Conservation (phyloP, 2,113 vertebrate species). For the Limnothrissa miodon region DNA sequence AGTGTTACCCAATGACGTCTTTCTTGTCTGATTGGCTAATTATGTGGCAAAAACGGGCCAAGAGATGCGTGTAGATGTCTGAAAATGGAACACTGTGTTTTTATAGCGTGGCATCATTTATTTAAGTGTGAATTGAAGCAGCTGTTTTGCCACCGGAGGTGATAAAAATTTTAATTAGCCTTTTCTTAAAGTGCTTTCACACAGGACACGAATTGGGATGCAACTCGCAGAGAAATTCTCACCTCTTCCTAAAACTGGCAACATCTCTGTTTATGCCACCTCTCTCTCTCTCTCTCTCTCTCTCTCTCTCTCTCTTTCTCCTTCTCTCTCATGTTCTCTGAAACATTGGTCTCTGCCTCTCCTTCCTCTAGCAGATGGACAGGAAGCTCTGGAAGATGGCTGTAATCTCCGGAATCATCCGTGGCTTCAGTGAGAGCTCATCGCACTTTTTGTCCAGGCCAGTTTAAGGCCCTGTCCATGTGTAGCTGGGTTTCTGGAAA, state of each 20-base stretch:
- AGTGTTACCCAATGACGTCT: neutral
- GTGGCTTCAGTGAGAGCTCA: too few relatives aligned
- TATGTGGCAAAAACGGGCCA: neutral
- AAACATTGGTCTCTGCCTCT: neutral
- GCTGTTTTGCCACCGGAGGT: conserved; percentile 1
- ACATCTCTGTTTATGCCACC: neutral
- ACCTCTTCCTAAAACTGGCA: neutral
- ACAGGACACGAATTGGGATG: neutral
- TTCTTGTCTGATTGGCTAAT: neutral
- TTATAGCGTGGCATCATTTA: conserved; percentile 12
- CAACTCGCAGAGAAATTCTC: neutral
- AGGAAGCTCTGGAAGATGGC: neutral
- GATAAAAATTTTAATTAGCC: neutral
- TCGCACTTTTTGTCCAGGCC: too few relatives aligned
- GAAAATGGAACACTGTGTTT: conserved; percentile 10
- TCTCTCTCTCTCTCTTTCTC: neutral
- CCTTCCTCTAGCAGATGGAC: neutral
- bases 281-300: too few relatives aligned
- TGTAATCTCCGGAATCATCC: neutral
- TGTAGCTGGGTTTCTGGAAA: too few relatives aligned
- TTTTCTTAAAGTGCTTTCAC: neutral
- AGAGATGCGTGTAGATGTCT: neutral
- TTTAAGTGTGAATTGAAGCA: conserved; percentile 4
- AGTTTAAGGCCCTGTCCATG: too few relatives aligned
- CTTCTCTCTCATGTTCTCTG: neutral